Evolutionary conservation across 2,888 invertebrate species (phyloP), one percentile per base, ranked within the genome.

Genomic region (Microchrysa polita): DNA sequence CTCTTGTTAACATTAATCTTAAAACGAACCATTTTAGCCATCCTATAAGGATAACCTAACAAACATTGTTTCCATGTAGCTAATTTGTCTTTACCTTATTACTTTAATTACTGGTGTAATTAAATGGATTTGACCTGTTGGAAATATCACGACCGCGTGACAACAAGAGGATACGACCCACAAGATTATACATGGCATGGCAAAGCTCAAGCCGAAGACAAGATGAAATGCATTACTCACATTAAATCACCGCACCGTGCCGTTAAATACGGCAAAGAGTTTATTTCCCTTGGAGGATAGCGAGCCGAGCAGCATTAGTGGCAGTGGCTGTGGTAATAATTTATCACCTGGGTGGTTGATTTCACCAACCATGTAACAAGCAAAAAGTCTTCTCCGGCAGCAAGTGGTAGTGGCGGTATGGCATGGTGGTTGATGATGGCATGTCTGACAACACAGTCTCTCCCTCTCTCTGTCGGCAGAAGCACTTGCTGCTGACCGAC

Each of bases 61-160:
- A 5, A 34, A 34, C 27, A 34, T 34, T 34, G 27, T 34, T 34
- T 59, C 61, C 22, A 40, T 40, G 42, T n/a, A 16, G 61, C 9
- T 40, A 61, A 40, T 61, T 34, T 48, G 14, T 65, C 34, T 44
- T 7, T 48, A 16, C 42, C 65, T 44, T 18, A 48, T 65, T 65
- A 65, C 44, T 48, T 65, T 65, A 65, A 65, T 48, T 65, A 65
- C 22, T 2, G 22, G 12, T 14, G 44, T 65, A 65, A 65, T 65
- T 44, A 65, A 65, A 65, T 65, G 48, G 44, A 22, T 44, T 18
- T 23, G 65, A 44, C 65, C 65, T 48, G 48, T 16, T n/a, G 65
- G 18, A 65, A 44, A 22, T 48, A 65, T 22, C 48, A 20, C 22
- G n/a, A 16, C 27, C 40, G 9, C 42, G 18, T n/a, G n/a, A n/a